Conservation (phyloP, 1,140 invertebrate species). For the Scaptomyza montana region DNA sequence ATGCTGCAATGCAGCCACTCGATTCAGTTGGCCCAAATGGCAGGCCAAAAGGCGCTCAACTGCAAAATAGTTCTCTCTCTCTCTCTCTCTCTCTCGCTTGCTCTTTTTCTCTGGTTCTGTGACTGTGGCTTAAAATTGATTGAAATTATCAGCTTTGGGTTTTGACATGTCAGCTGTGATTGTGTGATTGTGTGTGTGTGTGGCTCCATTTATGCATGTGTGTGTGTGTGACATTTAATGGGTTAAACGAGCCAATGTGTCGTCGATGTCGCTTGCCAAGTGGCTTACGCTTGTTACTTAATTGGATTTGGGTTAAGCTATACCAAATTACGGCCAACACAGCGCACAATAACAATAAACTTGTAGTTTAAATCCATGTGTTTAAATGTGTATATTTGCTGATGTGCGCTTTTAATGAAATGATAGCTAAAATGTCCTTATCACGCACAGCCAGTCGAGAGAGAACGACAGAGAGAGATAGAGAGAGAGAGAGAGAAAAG, state of each 20-base stretch:
- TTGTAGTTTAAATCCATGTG: slow-evolving; percentile 63
- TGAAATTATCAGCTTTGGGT: slow-evolving; percentile 81
- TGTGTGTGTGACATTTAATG: slow-evolving; percentile 59
- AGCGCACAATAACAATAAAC: slow-evolving; percentile 77
- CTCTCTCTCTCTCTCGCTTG: no score
- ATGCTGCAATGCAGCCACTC: slow-evolving; percentile 22
- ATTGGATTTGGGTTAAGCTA: slow-evolving; percentile 80
- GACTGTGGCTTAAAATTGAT: slow-evolving; percentile 79
- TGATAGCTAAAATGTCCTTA: slow-evolving; percentile 70
- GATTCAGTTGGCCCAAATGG: slow-evolving; percentile 42
- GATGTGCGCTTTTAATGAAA: slow-evolving; percentile 54
- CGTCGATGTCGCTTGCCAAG: slow-evolving; percentile 77
- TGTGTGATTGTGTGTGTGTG: background rate
- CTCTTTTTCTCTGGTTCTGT: slow-evolving; percentile 18
- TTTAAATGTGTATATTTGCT: slow-evolving; percentile 22
- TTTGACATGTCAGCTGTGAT: slow-evolving; percentile 60
- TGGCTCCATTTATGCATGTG: slow-evolving; percentile 21
- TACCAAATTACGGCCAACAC: slow-evolving; percentile 74
- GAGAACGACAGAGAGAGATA: slow-evolving; percentile 3
- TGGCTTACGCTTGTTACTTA: slow-evolving; percentile 81
- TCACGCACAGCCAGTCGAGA: slow-evolving; percentile 27
- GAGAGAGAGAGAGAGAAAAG: background rate
- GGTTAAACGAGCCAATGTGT: slow-evolving; percentile 81
- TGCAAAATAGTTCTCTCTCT: slow-evolving; percentile 60
- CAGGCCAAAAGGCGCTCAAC: slow-evolving; percentile 66